These are phyloP conservation scores for Drosophila quasianomalipes DNA, from an alignment of 2,888 invertebrate species.

Conservation along the genomic window DNA sequence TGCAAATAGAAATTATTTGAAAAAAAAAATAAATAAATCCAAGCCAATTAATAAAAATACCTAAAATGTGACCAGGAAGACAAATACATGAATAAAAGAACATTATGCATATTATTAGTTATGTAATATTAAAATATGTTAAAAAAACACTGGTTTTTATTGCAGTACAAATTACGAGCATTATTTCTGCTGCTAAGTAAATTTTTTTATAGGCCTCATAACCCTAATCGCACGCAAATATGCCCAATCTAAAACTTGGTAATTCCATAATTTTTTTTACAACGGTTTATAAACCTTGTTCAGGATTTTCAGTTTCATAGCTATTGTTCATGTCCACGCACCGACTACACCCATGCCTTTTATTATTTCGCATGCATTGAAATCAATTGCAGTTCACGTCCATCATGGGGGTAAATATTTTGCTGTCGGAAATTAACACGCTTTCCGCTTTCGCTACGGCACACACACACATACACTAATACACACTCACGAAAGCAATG, in stretches of 20 bases:
- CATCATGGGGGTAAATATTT: slow-evolving; percentile 73
- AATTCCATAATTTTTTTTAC: not conserved
- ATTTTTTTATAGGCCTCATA: not conserved
- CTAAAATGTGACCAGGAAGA: not conserved
- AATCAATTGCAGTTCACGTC: slow-evolving; percentile 77
- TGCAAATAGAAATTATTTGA: not conserved
- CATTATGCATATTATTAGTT: not conserved
- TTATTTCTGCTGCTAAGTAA: not conserved
- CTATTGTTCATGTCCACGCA: not conserved
- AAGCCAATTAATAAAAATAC: not conserved
- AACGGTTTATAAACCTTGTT: not conserved
- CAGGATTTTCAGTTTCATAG: not conserved
- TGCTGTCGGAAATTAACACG: slow-evolving; percentile 79
- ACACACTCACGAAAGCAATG: slow-evolving; percentile 4
- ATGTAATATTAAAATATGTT: not conserved
- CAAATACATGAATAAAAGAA: not conserved
- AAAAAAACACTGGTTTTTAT: not conserved
- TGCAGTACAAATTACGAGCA: not conserved
- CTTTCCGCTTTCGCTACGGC: slow-evolving; percentile 73
- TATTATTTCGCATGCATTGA: slow-evolving; percentile 53
- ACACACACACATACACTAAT: slow-evolving; percentile 14
- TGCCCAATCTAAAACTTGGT: not conserved
- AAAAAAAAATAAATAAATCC: not conserved
- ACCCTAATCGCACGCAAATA: not conserved
- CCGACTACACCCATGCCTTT: not conserved